A percentile compares a stretch with the other conserved stretches of the same genome.
Evolutionary conservation across 2,888 invertebrate species (phyloP).

Genomic region (Hylaea fasciaria): DNA sequence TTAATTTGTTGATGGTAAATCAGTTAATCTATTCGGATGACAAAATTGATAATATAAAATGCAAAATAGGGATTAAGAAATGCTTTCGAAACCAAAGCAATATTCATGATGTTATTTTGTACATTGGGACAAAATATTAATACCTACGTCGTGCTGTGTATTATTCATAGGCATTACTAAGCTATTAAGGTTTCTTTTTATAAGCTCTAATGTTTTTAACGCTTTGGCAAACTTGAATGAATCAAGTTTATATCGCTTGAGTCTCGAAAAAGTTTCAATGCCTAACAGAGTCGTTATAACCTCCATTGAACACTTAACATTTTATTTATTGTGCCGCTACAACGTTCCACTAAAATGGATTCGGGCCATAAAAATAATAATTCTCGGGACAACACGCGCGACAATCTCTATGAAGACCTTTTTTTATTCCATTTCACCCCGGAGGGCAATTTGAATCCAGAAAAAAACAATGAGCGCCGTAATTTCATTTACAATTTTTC

Average conservation of each 20-base stretch:
- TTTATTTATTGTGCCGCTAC: constrained; percentile 31
- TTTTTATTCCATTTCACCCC: constrained; percentile 55
- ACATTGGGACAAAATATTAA: too few relatives aligned
- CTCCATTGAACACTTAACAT: constrained; percentile 29
- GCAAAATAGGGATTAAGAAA: constrained; percentile 24
- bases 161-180: too few relatives aligned
- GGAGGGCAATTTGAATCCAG: constrained; percentile 53
- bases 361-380: constrained; percentile 43
- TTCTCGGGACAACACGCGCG: constrained; percentile 38
- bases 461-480: constrained; percentile 63
- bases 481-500: constrained; percentile 69
- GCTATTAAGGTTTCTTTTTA: neutral
- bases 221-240: constrained; percentile 20
- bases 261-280: constrained; percentile 22
- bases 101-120: too few relatives aligned
- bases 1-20: constrained; percentile 40
- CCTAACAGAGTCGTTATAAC: constrained; percentile 28
- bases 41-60: constrained; percentile 36
- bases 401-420: constrained; percentile 50
- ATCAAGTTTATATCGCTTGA: constrained; percentile 10
- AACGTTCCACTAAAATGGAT: constrained; percentile 41
- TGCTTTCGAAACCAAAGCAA: neutral
- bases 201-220: constrained; percentile 3
- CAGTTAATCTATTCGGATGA: constrained; percentile 29
- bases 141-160: too few relatives aligned